Percentiles rank a stretch among this genome's conserved stretches.
These are phyloP conservation scores for Agrilus cyanescens DNA, from an alignment of 2,888 invertebrate genomes.

Conservation along the genomic window DNA sequence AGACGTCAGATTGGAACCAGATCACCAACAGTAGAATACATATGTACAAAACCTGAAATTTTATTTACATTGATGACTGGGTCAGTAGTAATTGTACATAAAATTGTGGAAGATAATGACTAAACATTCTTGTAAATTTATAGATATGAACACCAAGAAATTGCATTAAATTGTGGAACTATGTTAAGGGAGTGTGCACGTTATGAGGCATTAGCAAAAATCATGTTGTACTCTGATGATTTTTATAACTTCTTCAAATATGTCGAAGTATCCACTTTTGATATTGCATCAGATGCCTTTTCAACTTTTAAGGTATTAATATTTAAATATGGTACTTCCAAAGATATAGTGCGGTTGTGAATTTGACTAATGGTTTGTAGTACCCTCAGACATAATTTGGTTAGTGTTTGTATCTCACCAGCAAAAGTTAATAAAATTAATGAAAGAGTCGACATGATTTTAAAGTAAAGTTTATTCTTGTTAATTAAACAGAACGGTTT, in stretches of 20 bases:
- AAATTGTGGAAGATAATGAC: not conserved
- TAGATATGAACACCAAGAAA: slow-evolving; percentile 96
- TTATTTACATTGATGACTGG: slow-evolving; percentile 93
- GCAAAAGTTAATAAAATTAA: no score
- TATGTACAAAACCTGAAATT: slow-evolving; percentile 95
- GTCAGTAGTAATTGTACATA: slow-evolving; percentile 37
- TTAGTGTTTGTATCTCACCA: no score
- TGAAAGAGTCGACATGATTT: no score
- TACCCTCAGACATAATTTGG: no score
- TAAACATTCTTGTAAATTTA: slow-evolving; percentile 24
- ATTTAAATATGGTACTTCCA: no score
- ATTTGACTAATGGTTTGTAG: no score
- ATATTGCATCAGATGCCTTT: slow-evolving; percentile 99
- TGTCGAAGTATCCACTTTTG: slow-evolving; percentile 99
- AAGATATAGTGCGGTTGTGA: no score
- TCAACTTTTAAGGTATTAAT: slow-evolving; percentile 91
- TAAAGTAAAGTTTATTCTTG: no score
- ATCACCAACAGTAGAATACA: slow-evolving; percentile 96
- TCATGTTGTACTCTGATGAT: slow-evolving; percentile 94
- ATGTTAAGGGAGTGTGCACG: slow-evolving; percentile 98
- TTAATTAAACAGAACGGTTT: no score
- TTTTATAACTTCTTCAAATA: slow-evolving; percentile 99
- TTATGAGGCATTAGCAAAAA: slow-evolving; percentile 96
- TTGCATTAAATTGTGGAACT: slow-evolving; percentile 96
- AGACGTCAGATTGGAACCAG: slow-evolving; percentile 97